phyloP scores from a whole-genome alignment of 1,140 invertebrate species.

The Apis laboriosa region DNA sequence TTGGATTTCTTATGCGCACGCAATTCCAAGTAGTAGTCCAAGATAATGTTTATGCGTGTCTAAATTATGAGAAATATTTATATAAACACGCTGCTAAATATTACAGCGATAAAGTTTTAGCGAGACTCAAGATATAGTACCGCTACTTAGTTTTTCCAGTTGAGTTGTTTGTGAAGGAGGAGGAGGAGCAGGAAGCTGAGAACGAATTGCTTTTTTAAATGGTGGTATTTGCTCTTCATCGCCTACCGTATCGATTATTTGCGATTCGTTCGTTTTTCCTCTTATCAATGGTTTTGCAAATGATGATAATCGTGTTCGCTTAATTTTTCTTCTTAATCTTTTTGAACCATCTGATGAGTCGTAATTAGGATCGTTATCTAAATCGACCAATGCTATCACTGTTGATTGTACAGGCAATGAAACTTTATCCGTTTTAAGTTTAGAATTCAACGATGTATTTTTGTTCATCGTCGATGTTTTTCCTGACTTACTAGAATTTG shows the following conservation, averaged over 20 bases:
- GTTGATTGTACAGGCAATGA: constrained; percentile 28
- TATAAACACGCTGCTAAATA: constrained; percentile 41
- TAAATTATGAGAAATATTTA: constrained; percentile 9
- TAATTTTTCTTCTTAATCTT: constrained; percentile 51
- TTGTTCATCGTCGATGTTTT: constrained; percentile 11
- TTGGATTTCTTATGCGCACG: constrained; percentile 6
- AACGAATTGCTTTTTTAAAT: constrained; percentile 59
- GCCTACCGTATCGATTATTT: constrained; percentile 56
- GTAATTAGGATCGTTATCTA: constrained; percentile 62
- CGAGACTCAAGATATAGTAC: constrained; percentile 59
- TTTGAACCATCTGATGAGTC: constrained; percentile 36
- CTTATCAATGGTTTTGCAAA: constrained; percentile 40
- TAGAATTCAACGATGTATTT: constrained; percentile 3
- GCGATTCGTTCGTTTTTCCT: constrained; percentile 46
- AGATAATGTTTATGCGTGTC: not conserved
- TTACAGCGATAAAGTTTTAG: constrained; percentile 49
- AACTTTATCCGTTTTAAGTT: constrained; percentile 23
- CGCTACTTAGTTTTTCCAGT: constrained; percentile 44
- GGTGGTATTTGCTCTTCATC: constrained; percentile 63
- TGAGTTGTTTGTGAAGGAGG: constrained; percentile 33
- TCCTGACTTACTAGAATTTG: constrained; percentile 20
- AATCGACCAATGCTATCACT: constrained; percentile 49
- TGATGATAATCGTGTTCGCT: constrained; percentile 48
- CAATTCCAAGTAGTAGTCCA: constrained; percentile 1
- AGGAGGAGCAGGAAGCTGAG: constrained; percentile 47